Evolutionary conservation across 53 echinoderm and acorn worm species (phyloP).

Genomic region (Temnopleurus reevesii): DNA sequence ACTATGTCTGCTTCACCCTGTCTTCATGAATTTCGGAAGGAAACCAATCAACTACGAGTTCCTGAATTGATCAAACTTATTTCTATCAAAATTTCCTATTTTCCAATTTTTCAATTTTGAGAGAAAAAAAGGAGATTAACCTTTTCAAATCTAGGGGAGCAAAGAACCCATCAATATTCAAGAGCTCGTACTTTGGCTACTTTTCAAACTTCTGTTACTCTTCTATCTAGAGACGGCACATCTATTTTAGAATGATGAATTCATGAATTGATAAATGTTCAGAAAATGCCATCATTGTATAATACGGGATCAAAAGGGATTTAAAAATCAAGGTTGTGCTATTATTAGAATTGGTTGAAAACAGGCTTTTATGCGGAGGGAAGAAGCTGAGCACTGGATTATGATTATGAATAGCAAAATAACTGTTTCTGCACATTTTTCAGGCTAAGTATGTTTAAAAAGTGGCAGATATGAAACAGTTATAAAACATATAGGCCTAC

Average conservation of each 20-base stretch:
- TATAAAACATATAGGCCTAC: too few relatives aligned
- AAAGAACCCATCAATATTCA: conserved; percentile 3
- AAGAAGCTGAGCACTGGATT: background rate
- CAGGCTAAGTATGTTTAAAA: too few relatives aligned
- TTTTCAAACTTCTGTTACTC: background rate
- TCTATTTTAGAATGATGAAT: background rate
- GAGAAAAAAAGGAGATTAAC: conserved; percentile 23
- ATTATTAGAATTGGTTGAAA: background rate
- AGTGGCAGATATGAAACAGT: too few relatives aligned
- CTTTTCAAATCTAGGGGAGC: conserved; percentile 1
- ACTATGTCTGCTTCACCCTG: background rate
- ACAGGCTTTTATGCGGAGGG: background rate
- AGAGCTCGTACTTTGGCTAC: background rate
- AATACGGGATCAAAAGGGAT: background rate
- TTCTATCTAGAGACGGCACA: background rate
- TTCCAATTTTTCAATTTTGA: conserved; percentile 43
- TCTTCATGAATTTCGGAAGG: conserved; percentile 23
- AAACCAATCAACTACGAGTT: conserved; percentile 13
- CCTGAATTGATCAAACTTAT: conserved; percentile 41
- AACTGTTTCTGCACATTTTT: too few relatives aligned
- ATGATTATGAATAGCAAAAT: background rate
- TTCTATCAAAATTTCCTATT: conserved; percentile 29
- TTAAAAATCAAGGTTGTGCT: conserved; percentile 6
- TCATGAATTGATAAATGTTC: background rate
- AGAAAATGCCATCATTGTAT: background rate